Conservation (phyloP, 2,113 vertebrate species). For the Sorex fumeus region DNA sequence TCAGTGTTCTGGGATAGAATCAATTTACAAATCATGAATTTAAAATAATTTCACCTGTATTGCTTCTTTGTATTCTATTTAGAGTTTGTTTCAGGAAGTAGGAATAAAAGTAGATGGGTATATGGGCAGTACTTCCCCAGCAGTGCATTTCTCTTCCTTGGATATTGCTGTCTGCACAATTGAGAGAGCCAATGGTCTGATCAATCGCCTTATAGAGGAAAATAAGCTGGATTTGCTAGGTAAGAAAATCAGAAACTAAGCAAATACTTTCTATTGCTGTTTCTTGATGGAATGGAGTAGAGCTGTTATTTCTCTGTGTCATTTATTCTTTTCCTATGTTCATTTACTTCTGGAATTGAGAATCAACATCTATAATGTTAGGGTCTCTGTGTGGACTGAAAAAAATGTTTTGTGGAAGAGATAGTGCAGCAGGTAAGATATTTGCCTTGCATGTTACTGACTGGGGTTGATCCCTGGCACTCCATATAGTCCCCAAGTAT, state of each 20-base stretch:
- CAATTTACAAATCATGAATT: conserved; percentile 2
- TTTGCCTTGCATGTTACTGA: no score
- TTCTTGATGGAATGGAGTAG: conserved; percentile 37
- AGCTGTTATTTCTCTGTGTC: conserved; percentile 1
- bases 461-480: no score
- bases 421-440: no score
- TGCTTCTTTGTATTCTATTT: conserved; percentile 68
- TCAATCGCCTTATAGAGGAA: conserved; percentile 97
- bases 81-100: conserved; percentile 96
- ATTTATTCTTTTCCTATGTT: neutral
- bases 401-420: no score
- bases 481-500: no score
- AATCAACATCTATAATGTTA: conserved; percentile 19
- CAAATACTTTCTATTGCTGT: conserved; percentile 26
- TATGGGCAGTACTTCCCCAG: conserved; percentile 94
- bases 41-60: conserved; percentile 43
- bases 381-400: neutral
- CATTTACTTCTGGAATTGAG: conserved; percentile 23
- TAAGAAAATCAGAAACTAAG: conserved; percentile 84
- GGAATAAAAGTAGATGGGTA: conserved; percentile 96
- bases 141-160: conserved; percentile 91
- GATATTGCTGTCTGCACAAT: conserved; percentile 98
- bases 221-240: conserved; percentile 93
- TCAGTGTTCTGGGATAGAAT: conserved; percentile 33
- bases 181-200: conserved; percentile 96